Conservation (phyloP, 2,113 vertebrate genomes). For the Panurus biarmicus region DNA sequence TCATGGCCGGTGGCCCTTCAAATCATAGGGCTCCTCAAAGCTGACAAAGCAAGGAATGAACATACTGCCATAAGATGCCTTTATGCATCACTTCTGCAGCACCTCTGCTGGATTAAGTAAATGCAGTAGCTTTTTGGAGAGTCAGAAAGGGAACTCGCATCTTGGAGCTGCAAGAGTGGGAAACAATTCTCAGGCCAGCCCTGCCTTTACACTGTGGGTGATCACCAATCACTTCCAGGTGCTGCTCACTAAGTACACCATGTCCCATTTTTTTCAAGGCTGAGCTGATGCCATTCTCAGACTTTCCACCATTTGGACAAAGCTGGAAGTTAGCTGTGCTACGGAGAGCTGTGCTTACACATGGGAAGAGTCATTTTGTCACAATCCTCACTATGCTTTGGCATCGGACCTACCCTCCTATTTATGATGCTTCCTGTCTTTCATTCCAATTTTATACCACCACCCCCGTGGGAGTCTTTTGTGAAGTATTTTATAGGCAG, state of each 20-base stretch:
- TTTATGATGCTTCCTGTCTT: conserved; percentile 6
- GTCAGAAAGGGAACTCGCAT: not conserved
- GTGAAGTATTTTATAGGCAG: not conserved
- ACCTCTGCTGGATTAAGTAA: not conserved
- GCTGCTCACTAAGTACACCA: not conserved
- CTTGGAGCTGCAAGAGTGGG: not conserved
- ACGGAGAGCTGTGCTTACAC: not conserved
- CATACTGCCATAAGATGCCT: not conserved
- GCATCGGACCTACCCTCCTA: not conserved
- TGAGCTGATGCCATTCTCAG: conserved; percentile 6
- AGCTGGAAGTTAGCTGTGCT: conserved; percentile 3
- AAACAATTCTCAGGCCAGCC: conserved; percentile 1
- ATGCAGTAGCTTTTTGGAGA: not conserved
- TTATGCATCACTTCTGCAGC: not conserved
- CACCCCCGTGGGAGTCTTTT: not conserved
- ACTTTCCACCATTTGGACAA: not conserved
- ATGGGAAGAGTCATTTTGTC: conserved; percentile 13
- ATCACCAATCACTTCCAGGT: conserved; percentile 1
- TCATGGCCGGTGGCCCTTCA: not conserved
- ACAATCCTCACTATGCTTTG: not conserved
- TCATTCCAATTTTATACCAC: not conserved
- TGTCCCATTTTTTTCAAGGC: conserved; percentile 3
- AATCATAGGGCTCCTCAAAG: not conserved
- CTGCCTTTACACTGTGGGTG: not conserved
- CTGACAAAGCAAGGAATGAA: not conserved